These are phyloP conservation scores for Pangasius macronema DNA, from an alignment of 2,797 vertebrate genomes.

Conservation along the genomic window DNA sequence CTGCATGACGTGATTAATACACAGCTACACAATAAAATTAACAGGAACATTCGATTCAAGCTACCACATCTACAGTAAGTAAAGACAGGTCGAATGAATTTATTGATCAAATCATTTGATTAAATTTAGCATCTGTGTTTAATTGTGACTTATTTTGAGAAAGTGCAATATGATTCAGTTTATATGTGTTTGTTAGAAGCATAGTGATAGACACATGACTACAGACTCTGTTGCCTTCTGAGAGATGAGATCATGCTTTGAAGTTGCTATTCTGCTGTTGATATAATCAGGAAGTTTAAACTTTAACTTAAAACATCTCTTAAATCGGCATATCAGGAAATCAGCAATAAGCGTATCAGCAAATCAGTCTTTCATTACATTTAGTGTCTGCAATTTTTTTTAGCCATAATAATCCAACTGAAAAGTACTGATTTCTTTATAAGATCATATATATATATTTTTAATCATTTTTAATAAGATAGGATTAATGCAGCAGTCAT, in stretches of 20 bases:
- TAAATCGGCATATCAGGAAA: not conserved
- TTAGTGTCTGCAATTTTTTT: not conserved
- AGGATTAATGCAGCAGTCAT: conserved; percentile 18
- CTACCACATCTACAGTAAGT: not conserved
- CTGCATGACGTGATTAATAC: not conserved
- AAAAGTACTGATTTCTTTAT: not conserved
- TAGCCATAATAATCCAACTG: not conserved
- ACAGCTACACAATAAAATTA: not conserved
- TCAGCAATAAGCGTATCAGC: too few relatives aligned
- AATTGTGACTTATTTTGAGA: not conserved
- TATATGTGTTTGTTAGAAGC: not conserved
- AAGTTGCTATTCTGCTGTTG: not conserved
- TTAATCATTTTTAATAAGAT: not conserved
- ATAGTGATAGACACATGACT: not conserved
- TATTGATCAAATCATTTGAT: not conserved
- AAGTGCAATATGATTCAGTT: not conserved
- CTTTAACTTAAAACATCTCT: not conserved
- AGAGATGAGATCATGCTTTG: not conserved
- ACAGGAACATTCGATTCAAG: too few relatives aligned
- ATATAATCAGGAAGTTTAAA: conserved; percentile 28
- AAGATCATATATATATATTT: not conserved
- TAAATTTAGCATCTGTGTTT: not conserved
- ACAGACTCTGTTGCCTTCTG: not conserved
- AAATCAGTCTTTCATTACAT: not conserved
- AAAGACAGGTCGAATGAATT: conserved; percentile 29